These are phyloP conservation scores for human DNA, from an alignment of 2,113 vertebrate species.

Conservation along the genomic window GRCh38 chr9:106119001-106119500, in stretches of 20 bases:
- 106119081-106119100: not conserved
- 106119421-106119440: conserved; percentile 50
- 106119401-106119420: conserved; percentile 31
- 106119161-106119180: not conserved
- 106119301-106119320: not conserved
- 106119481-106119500: not conserved
- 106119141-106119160: not conserved
- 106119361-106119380: not conserved
- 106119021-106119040: not conserved
- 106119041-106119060: not conserved
- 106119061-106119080: not conserved
- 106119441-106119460: not conserved
- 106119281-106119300: not conserved
- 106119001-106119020: not conserved
- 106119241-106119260: not conserved
- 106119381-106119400: conserved; percentile 39
- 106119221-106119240: not conserved
- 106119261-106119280: not conserved
- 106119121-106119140: not conserved
- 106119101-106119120: not conserved
- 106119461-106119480: conserved; percentile 47
- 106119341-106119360: conserved; percentile 20
- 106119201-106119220: not conserved
- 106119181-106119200: not conserved
- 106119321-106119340: conserved; percentile 33